Percentiles rank a stretch among this genome's conserved stretches.
phyloP scores from a whole-genome alignment of 2,888 invertebrate genomes.

The Drosophila merina region DNA sequence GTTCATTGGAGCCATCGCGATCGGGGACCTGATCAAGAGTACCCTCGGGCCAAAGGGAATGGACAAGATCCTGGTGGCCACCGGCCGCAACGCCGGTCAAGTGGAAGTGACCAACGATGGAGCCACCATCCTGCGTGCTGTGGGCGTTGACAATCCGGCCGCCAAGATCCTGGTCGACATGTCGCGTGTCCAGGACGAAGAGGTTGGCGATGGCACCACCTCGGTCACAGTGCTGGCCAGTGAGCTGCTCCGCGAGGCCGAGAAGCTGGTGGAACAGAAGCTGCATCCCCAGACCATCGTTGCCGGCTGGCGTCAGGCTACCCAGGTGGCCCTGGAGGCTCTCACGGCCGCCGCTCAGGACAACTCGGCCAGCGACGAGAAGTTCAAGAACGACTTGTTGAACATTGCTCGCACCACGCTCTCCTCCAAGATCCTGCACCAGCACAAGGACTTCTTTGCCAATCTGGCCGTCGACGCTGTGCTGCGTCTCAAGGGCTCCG shows the following conservation, averaged over 20 bases:
- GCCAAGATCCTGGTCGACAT: conserved; percentile 99
- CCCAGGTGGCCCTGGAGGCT: conserved; percentile 92
- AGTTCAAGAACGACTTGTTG: conserved; percentile 93
- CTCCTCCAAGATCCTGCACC: conserved; percentile 98
- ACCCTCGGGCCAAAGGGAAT: conserved; percentile 99
- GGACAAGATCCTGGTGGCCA: conserved; percentile 95
- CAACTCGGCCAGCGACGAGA: conserved; percentile 90
- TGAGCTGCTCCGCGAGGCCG: conserved; percentile 97
- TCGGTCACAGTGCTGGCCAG: conserved; percentile 97
- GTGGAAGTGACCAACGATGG: conserved; percentile 99
- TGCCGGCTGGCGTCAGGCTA: conserved; percentile 96
- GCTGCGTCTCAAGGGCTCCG: conserved; percentile 96
- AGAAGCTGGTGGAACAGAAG: conserved; percentile 95
- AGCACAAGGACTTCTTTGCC: conserved; percentile 98
- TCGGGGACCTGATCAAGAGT: conserved; percentile 98
- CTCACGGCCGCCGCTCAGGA: conserved; percentile 91
- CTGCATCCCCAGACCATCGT: conserved; percentile 99
- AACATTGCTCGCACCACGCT: conserved; percentile 99
- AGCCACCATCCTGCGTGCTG: conserved; percentile 97
- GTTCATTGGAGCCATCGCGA: conserved; percentile 99
- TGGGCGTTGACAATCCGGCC: conserved; percentile 99
- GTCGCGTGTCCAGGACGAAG: conserved; percentile 99
- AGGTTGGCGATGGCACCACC: conserved; percentile 99
- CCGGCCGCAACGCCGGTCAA: conserved; percentile 91
- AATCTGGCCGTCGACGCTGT: conserved; percentile 98